phyloP scores from a whole-genome alignment of 2,888 invertebrate species.

The Pandemis corylana region DNA sequence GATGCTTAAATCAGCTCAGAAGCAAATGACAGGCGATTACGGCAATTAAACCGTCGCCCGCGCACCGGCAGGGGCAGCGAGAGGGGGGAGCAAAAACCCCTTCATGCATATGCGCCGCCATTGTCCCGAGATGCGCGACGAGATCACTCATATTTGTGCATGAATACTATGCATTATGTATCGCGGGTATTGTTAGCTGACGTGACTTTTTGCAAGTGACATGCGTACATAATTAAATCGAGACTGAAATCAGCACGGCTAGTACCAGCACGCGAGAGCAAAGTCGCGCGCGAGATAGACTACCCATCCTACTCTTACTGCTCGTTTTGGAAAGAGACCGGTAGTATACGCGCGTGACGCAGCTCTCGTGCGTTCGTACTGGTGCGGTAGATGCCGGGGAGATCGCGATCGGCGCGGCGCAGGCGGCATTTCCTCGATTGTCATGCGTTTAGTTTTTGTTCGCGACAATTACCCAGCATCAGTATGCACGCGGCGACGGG shows the following conservation, averaged over 20 bases:
- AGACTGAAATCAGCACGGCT: slow-evolving; percentile 25
- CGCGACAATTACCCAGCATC: slow-evolving; percentile 75
- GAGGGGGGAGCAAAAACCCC: slow-evolving; percentile 46
- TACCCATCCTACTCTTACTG: no score
- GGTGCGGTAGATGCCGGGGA: slow-evolving; percentile 31
- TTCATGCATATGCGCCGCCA: slow-evolving; percentile 52
- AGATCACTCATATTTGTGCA: slow-evolving; percentile 42
- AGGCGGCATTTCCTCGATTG: slow-evolving; percentile 74
- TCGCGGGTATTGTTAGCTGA: slow-evolving; percentile 35
- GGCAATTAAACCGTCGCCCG: slow-evolving; percentile 57
- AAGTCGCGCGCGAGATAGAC: no score
- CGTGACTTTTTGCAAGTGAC: slow-evolving; percentile 39
- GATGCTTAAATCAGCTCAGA: slow-evolving; percentile 56
- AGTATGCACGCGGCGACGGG: slow-evolving; percentile 72
- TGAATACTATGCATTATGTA: slow-evolving; percentile 41
- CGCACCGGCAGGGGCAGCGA: slow-evolving; percentile 41
- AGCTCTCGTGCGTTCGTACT: no score
- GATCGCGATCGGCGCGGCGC: slow-evolving; percentile 44
- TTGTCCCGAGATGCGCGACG: slow-evolving; percentile 34
- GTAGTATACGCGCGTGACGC: no score
- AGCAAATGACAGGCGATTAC: slow-evolving; percentile 67
- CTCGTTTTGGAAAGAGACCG: no score
- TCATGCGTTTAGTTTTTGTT: slow-evolving; percentile 75
- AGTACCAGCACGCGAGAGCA: no score
- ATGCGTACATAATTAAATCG: slow-evolving; percentile 41